Base-by-base conservation (phyloP, 2,888 invertebrate genomes). In the Strigamia maritima region DNA sequence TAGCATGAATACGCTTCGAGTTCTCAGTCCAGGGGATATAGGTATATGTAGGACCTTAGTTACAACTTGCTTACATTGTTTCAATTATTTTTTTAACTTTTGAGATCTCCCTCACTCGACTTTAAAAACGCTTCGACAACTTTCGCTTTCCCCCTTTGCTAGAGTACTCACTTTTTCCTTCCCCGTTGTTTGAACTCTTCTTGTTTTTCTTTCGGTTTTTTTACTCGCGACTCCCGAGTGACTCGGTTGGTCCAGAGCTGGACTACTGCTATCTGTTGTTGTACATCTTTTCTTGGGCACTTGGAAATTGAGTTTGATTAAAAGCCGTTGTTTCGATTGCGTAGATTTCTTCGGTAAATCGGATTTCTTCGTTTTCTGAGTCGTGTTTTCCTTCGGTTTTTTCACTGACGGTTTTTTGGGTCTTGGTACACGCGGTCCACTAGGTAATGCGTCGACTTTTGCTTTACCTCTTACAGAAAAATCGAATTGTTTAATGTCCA, bases 401-500 rank as follows among this genome's bases (percentile, higher is more conserved):
- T 75, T 75, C n/a, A n/a, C 35, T 4, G 75, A 28, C 3, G 75
- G 10, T 28, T 75, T 75, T 26, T 75, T 75, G 4, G 75, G 75
- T 28, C n/a, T 35, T 26, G 75, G 10, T 26, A 28, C 28, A 1
- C 31, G 35, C 2, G 75, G 28, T 3, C 26, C 26, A 2, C n/a
- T 75, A 4, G 28, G 75, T 28, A 35, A 8, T 2, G 75, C 28
- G 3, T 75, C 75, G 22, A 35, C 16, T 28, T 24, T 76, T 10
- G 35, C 22, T 14, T 76, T 76, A 2, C 80, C 80, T 10, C 77
- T 60, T 12, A 76, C 49, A 7, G 44, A 77, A 40, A 80, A 80
- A 28, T 80, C 80, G 75, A 80, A 80, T 31, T 79, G 35, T 7
- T 74, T 28, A 19, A 31, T 31, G 16, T 44, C 54, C n/a, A 80